A percentile compares a stretch with the other conserved stretches of the same genome.
These are phyloP conservation scores for Cantharis lateralis DNA, from an alignment of 2,888 invertebrate species.

Conservation along the genomic window DNA sequence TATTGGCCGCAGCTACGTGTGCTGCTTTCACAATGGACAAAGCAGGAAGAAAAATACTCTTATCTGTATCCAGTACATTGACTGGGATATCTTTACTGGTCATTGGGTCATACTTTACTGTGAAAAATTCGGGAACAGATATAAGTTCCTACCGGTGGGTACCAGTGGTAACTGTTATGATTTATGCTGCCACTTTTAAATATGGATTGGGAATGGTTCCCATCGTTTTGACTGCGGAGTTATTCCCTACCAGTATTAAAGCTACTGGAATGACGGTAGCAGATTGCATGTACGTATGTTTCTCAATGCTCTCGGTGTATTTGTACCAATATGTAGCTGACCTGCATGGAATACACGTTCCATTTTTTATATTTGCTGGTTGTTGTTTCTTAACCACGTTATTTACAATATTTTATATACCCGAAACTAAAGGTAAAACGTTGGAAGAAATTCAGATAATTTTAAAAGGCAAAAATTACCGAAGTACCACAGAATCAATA, in stretches of 20 bases:
- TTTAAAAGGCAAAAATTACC: constrained; percentile 42
- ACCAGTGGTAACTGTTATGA: constrained; percentile 49
- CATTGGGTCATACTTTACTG: constrained; percentile 48
- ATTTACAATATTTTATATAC: constrained; percentile 50
- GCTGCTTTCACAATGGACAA: constrained; percentile 48
- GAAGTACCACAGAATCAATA: neutral
- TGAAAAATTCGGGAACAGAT: constrained; percentile 43
- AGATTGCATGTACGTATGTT: constrained; percentile 49
- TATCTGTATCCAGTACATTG: constrained; percentile 46
- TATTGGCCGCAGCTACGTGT: constrained; percentile 46
- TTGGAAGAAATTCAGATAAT: constrained; percentile 53
- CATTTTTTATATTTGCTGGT: constrained; percentile 49
- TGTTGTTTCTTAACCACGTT: constrained; percentile 45
- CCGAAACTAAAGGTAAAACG: constrained; percentile 51
- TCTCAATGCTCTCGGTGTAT: constrained; percentile 46
- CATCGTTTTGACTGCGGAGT: constrained; percentile 52
- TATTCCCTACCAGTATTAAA: constrained; percentile 54
- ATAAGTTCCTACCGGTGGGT: constrained; percentile 48
- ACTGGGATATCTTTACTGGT: constrained; percentile 47
- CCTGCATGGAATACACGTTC: constrained; percentile 45
- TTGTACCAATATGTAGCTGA: constrained; percentile 44
- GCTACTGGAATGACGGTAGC: constrained; percentile 53
- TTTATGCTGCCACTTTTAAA: constrained; percentile 51
- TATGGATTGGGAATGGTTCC: constrained; percentile 52
- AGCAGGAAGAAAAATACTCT: constrained; percentile 48